Percentiles rank a stretch among this genome's conserved stretches.
Evolutionary conservation across 1,140 invertebrate genomes (phyloP).

Genomic region (Colletes gigas): DNA sequence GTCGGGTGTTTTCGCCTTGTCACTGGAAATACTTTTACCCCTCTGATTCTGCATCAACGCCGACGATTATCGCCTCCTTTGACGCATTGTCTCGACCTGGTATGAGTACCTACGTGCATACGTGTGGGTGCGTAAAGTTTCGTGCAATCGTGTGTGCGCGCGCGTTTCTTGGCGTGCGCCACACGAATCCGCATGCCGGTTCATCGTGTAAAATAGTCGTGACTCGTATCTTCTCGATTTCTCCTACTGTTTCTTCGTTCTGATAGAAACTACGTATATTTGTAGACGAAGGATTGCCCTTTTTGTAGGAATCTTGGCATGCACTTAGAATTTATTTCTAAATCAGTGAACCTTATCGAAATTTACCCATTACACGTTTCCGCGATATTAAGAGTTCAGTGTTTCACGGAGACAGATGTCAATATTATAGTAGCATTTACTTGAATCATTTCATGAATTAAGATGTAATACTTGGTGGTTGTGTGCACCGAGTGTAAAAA

Average conservation of each 20-base stretch:
- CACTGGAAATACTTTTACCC: neutral
- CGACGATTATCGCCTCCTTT: conserved; percentile 34
- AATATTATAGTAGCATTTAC: neutral
- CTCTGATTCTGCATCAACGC: conserved; percentile 8
- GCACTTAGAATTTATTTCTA: neutral
- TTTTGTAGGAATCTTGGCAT: neutral
- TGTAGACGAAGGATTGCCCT: neutral
- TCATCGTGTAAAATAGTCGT: conserved; percentile 37
- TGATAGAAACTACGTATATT: neutral
- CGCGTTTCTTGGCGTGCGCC: conserved; percentile 39
- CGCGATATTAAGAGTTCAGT: neutral
- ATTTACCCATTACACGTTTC: neutral
- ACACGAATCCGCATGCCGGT: conserved; percentile 33
- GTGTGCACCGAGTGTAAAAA: neutral
- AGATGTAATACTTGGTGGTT: neutral
- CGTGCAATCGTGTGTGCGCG: conserved; percentile 1
- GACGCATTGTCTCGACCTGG: conserved; percentile 39
- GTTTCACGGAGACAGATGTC: neutral
- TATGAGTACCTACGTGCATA: neutral
- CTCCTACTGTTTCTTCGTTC: neutral
- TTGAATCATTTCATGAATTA: neutral
- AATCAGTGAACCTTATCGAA: neutral
- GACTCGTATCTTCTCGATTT: conserved; percentile 13
- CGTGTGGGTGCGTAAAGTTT: neutral
- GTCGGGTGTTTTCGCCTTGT: neutral